Evolutionary conservation across 2,888 invertebrate species (phyloP), one percentile per base, ranked within the genome.

Genomic region (Cerastoderma edule): DNA sequence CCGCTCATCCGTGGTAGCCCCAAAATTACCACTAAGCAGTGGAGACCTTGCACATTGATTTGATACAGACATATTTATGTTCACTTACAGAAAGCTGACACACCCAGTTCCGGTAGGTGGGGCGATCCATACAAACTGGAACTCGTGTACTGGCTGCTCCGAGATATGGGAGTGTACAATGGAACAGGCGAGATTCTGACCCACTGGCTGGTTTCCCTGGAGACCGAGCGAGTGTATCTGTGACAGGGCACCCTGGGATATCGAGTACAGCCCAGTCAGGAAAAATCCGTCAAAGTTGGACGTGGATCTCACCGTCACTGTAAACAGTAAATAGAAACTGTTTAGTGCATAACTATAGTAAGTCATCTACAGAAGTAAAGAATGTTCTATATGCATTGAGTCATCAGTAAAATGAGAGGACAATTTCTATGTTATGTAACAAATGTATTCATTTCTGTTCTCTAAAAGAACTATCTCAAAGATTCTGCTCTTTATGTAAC

Each of bases 61-160:
- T n/a, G n/a, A n/a, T n/a, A n/a, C n/a, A n/a, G n/a, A n/a, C n/a
- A n/a, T n/a, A n/a, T n/a, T n/a, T n/a, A n/a, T n/a, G n/a, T n/a
- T n/a, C 46, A 89, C 91, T 88, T 84, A 92, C 93, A 92, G 74
- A 76, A 92, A 93, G 73, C 89, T 92, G 48, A 93, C 88, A 85
- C 93, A 93, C 30, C 93, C 93, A 8, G 91, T 91, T 8, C 92
- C 92, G 32, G 82, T 71, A n/a, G 89, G 88, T 13, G 93, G 93
- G 5, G 92, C 92, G 77, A 89, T 84, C 92, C 93, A 93, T 28
- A 89, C 78, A 85, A 93, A 92, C 16, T 78, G 76, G 24, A 92
- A 75, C 53, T 87, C 81, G 22, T 91, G 89, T 32, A 86, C 85
- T 4, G 92, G 92, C 3, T 76, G 69, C 19, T 75, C 83, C 22